phyloP scores from a whole-genome alignment of 2,113 vertebrate species.

The Eulemur macaco region DNA sequence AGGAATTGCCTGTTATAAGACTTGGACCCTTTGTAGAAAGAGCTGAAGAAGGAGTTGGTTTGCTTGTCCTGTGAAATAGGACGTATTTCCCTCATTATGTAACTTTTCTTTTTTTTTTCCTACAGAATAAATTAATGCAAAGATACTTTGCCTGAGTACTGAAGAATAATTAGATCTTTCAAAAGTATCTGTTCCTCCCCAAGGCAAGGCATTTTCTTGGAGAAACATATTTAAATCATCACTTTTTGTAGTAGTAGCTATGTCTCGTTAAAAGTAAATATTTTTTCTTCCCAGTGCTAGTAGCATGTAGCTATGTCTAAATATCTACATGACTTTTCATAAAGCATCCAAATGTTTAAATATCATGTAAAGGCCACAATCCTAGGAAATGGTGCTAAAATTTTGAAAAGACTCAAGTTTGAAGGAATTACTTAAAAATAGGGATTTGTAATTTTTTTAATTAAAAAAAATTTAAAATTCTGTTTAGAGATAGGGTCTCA shows the following conservation, averaged over 20 bases:
- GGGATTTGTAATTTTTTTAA: background rate
- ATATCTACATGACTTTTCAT: background rate
- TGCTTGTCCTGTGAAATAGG: background rate
- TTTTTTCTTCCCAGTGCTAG: background rate
- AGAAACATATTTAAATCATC: background rate
- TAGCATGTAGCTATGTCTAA: background rate
- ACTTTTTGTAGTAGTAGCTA: background rate
- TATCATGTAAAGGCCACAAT: background rate
- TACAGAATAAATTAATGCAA: background rate
- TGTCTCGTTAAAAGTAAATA: background rate
- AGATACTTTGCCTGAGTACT: background rate
- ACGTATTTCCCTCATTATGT: background rate
- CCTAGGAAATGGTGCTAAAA: background rate
- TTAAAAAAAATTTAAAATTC: background rate
- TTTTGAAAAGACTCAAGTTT: background rate
- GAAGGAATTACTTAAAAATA: constrained; percentile 26
- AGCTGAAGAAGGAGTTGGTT: constrained; percentile 3
- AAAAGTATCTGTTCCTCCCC: background rate
- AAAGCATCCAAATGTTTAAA: background rate
- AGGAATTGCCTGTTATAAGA: constrained; percentile 66
- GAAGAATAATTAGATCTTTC: background rate
- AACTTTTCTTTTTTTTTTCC: background rate
- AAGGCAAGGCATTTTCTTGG: background rate
- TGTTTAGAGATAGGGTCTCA: too few species aligned
- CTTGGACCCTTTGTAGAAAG: constrained; percentile 50